These are phyloP conservation scores for Sebastes vulpes DNA, from an alignment of 2,797 vertebrate genomes.

Conservation along the genomic window DNA sequence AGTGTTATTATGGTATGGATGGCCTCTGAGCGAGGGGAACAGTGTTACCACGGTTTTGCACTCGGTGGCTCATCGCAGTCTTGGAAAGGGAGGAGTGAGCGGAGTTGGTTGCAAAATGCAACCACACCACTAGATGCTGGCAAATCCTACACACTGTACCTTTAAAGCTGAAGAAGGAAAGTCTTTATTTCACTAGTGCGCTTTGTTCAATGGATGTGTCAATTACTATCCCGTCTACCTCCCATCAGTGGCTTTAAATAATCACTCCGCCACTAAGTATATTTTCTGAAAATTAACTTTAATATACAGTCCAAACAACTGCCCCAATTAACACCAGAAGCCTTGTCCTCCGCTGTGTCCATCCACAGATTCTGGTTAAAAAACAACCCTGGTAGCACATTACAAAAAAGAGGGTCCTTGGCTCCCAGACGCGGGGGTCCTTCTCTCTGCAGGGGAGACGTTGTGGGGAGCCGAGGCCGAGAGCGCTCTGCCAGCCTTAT, in stretches of 20 bases:
- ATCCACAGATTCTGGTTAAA: not conserved
- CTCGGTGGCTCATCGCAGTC: fast-evolving
- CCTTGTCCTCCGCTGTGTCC: not conserved
- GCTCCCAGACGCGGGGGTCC: slow-evolving; percentile 18
- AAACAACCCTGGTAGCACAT: not conserved
- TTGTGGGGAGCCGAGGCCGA: slow-evolving; percentile 1
- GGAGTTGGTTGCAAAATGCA: too few species aligned
- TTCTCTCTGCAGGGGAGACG: slow-evolving; percentile 18
- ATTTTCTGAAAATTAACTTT: not conserved
- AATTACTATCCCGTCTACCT: too few species aligned
- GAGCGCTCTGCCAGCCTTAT: slow-evolving; percentile 25
- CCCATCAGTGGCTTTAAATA: too few species aligned
- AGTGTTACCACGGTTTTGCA: fast-evolving
- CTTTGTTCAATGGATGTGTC: not conserved
- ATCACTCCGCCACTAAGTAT: not conserved
- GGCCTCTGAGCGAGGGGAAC: too few species aligned
- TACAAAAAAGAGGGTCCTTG: not conserved
- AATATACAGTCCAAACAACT: not conserved
- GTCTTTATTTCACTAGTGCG: not conserved
- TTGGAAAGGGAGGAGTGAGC: too few species aligned
- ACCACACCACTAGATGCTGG: too few species aligned
- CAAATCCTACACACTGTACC: too few species aligned
- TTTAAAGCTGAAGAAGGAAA: not conserved
- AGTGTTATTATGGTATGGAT: too few species aligned
- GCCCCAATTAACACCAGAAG: not conserved